Evolutionary conservation across 2,113 vertebrate genomes (phyloP), one percentile per base, ranked within the genome.

Genomic region (Crotalus horridus): DNA sequence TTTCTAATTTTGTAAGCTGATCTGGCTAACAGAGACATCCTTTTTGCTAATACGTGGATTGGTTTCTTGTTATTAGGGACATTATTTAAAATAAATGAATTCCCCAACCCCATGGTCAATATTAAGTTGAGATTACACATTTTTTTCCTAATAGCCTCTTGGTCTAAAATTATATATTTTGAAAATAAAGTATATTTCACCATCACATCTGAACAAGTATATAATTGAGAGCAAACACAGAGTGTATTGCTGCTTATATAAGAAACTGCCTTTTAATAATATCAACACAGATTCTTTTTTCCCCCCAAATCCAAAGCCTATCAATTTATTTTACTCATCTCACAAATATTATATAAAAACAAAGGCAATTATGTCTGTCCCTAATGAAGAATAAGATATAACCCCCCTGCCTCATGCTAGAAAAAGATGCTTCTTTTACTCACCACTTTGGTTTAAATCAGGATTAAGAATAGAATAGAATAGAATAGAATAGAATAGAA

Each of bases 1-100:
- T 58, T 92, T 85, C 90, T 94, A 96, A n/a, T 81, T 92, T 88
- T 97, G 85, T 81, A 91, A 92, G 39, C 33, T 91, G 43, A 88
- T 46, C 58, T 91, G 89, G 64, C 21, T 85, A 96, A 93, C 7
- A 94, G 33, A 94, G 93, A 48, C 81, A 94, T 48, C 12, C 7
- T 89, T 48, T 12, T 5, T 89, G 91, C 56, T 69, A 17, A 93
- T 74, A 61, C 8, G 11, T 15, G 85, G 69, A 43, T 54, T 59
- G 17, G 24, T 8, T 81, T 61, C 91, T 55, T 46, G 46, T 85
- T 59, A 81, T 89, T 56, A 85, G 54, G 11, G 89, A 92, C 17
- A 56, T 69, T 17, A 46, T 48, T 89, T 81, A n/a, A 89, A 56
- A 89, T 46, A 43, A 69, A 24, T 23, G 24, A 55, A 53, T 48